Evolutionary conservation across 1,140 invertebrate species (phyloP), one percentile per base, ranked within the genome.

Genomic region (Bombus soroeensis): DNA sequence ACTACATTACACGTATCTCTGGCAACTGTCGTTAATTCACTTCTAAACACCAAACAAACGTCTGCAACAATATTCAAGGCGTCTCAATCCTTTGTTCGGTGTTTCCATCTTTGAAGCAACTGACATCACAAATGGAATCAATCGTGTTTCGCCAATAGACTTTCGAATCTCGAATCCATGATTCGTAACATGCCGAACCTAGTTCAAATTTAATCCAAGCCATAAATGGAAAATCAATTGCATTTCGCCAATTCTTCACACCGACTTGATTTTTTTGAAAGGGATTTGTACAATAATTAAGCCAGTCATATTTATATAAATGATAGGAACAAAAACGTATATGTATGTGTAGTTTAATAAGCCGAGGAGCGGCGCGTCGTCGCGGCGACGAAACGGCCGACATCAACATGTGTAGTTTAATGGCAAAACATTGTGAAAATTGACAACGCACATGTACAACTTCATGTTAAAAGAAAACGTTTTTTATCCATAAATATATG

Each of bases 21-120:
- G 47, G 80, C 88, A 89, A 85, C 85, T 89, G 85, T 87, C 88
- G 85, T 87, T 47, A 15, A 57, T 73, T 81, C 78, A 68, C n/a
- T 66, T 34, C 15, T 57, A 84, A 70, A 66, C 78, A 70, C 59
- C 57, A 62, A 89, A 77, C 80, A 86, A 86, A 68, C 81, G 41
- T 82, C 78, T 66, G 83, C 78, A 89, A 88, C 87, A 47, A 76
- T 77, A 85, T 77, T 73, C 88, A 71, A 73, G 81, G 77, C 59
- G 77, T 85, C 43, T 86, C 59, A 74, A 87, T 53, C 37, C 22
- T 22, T 70, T 15, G 64, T 78, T 70, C 43, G 53, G n/a, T 32
- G 34, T 57, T 68, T 39, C 53, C 32, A 32, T 76, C 32, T 13
- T 76, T 41, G 25, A 76, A 83, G 57, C 41, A 18, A 47, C 34